Evolutionary conservation across 2,113 vertebrate species (phyloP), one percentile per base, ranked within the genome.

Genomic region (Noctilio leporinus): DNA sequence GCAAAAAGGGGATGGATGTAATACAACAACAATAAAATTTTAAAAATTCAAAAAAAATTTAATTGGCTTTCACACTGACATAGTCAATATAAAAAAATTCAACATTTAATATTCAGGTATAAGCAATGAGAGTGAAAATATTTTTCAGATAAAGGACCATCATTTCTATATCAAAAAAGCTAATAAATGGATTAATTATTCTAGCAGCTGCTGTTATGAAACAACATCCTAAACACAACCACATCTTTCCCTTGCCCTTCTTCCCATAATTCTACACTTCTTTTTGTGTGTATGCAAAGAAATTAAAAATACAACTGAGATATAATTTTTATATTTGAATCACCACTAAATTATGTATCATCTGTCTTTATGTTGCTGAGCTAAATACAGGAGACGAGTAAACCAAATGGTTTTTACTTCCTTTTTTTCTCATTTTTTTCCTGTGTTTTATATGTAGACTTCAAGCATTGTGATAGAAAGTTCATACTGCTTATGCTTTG

Each of bases 271-370:
- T 30, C 4, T 33, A 69, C 3, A 57, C 6, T 40, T 3, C 5
- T 28, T 16, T 35, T 81, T 55, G 45, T 73, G 33, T 55, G n/a
- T 59, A 40, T 51, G 28, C n/a, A n/a, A 67, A 67, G 28, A 55
- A 76, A 81, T 24, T 57, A 12, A 85, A 94, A 91, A 43, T 47
- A 75, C 33, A 75, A 38, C 45, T 47, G 59, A 96, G 22, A 22
- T 1, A 45, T 59, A 72, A 10, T 35, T 67, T 75, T 7, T 14
- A 43, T 57, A 26, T 88, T 69, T 15, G 82, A 76, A 76, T 72
- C 2, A 53, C 12, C 12, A 10, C 14, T 51, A 51, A 67, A 22
- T 19, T 35, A 53, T 33, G 53, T 1, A 33, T 1, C 8, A 17
- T 24, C 24, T 19, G 38, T 72, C 26, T 59, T 45, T 15, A 83